Evolutionary conservation across 2,113 vertebrate genomes (phyloP).

Genomic region (Oxygymnocypris stewartii): DNA sequence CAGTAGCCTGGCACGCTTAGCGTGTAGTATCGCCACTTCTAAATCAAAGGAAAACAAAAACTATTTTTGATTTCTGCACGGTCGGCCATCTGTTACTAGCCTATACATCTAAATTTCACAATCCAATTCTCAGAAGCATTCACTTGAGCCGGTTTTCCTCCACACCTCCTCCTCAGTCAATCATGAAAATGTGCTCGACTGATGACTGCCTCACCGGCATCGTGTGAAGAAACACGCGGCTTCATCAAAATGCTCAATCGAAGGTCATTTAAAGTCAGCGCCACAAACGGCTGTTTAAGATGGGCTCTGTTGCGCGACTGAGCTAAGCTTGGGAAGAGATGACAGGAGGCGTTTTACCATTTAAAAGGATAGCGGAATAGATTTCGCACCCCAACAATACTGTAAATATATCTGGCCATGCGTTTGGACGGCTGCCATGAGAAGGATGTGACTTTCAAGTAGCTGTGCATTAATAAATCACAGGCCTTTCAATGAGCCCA

Average conservation of each 20-base stretch:
- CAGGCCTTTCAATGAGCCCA: slow-evolving; percentile 57
- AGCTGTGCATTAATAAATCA: slow-evolving; percentile 71
- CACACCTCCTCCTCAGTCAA: slow-evolving; percentile 58
- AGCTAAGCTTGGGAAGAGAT: slow-evolving; percentile 54
- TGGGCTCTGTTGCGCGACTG: slow-evolving; percentile 50
- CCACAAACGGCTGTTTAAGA: slow-evolving; percentile 55
- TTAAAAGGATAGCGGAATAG: slow-evolving; percentile 53
- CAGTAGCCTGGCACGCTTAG: slow-evolving; percentile 70
- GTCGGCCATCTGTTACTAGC: slow-evolving; percentile 77
- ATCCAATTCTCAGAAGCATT: slow-evolving; percentile 62
- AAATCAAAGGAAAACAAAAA: slow-evolving; percentile 75
- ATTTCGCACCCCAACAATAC: slow-evolving; percentile 56
- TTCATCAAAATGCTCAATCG: slow-evolving; percentile 69
- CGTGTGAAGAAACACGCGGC: slow-evolving; percentile 54
- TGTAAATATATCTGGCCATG: slow-evolving; percentile 46
- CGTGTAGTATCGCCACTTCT: slow-evolving; percentile 70
- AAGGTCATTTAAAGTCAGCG: slow-evolving; percentile 57
- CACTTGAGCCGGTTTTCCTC: slow-evolving; percentile 60
- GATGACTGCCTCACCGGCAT: slow-evolving; percentile 61
- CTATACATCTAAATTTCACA: slow-evolving; percentile 66
- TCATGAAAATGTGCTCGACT: slow-evolving; percentile 64
- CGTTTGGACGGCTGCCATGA: slow-evolving; percentile 55
- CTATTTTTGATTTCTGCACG: slow-evolving; percentile 73
- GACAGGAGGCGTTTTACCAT: slow-evolving; percentile 54
- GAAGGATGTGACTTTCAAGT: slow-evolving; percentile 67